A percentile compares a stretch with the other conserved stretches of the same genome.
Conservation (phyloP, 2,888 invertebrate species). For the Abscondita cerata region DNA sequence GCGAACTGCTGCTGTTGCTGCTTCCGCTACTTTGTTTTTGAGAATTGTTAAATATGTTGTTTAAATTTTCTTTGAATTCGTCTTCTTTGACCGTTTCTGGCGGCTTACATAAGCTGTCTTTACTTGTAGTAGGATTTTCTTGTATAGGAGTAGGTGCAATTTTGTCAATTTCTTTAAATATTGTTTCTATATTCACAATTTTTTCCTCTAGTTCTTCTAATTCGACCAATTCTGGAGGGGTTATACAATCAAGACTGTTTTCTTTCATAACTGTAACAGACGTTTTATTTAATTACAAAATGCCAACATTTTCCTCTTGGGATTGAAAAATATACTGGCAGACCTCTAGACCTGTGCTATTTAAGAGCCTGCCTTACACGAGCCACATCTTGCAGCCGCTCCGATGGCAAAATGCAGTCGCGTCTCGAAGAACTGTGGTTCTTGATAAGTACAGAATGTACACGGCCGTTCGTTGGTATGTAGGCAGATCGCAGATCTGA, state of each 20-base stretch:
- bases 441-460: too few species aligned
- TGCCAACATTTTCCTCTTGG: too few species aligned
- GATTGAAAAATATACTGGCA: too few species aligned
- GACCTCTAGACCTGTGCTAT: too few species aligned
- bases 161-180: slow-evolving; percentile 38
- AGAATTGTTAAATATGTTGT: slow-evolving; percentile 18
- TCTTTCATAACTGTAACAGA: slow-evolving; percentile 30
- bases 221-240: slow-evolving; percentile 32
- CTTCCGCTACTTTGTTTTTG: slow-evolving; percentile 13
- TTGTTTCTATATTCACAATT: slow-evolving; percentile 15
- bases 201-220: slow-evolving; percentile 15
- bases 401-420: too few species aligned
- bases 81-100: background rate
- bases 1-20: slow-evolving; percentile 20
- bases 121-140: background rate
- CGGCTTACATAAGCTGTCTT: background rate
- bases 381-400: too few species aligned
- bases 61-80: slow-evolving; percentile 22
- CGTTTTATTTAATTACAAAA: background rate
- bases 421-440: too few species aligned
- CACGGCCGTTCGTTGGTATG: too few species aligned
- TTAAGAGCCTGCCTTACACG: too few species aligned
- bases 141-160: slow-evolving; percentile 28
- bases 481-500: too few species aligned
- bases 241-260: slow-evolving; percentile 29